Base-by-base conservation (phyloP, 2,113 vertebrate species). In the Oreotrochilus melanogaster region DNA sequence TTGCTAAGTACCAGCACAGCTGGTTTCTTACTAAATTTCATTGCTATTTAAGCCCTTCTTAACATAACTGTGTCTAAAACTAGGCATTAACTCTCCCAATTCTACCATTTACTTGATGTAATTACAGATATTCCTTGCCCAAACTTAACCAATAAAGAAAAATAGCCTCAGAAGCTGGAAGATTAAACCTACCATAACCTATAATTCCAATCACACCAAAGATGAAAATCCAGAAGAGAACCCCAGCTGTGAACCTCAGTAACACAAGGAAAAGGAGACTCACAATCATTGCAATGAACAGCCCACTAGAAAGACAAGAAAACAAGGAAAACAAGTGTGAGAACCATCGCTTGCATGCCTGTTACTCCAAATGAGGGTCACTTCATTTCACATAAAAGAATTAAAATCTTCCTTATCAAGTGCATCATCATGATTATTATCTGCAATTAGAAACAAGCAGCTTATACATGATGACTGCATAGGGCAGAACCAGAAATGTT, bases 221-320 rank as follows among this genome's bases (percentile, higher is more conserved):
- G 88, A 99, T 98, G 93, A 99, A 98, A 96, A 99, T 88, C 99
- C 99, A 99, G 97, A 99, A 98, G 27, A 99, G 98, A 54, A 98
- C 96, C n/a, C 98, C 98, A 30, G 99, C 99, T 11, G 97, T 99
- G 97, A 98, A 99, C 66, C 98, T 98, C 96, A 99, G 71, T 48
- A 99, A 97, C 43, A 99, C 96, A 94, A 99, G 98, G 94, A 99
- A 99, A 31, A 98, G 66, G 95, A 99, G 98, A 82, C 99, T 99
- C 90, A 99, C 96, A 76, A 98, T 28, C 99, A 99, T 99, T n/a
- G 99, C 98, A 35, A 99, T 97, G 67, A 98, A 98, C 94, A 99
- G 97, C 45, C 98, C 98, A 42, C 99, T 99, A 92, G 54, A 95
- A 95, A 89, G 67, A 88, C 45, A 97, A 89, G 81, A 88, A 90